Percentiles rank a stretch among this genome's conserved stretches.
Evolutionary conservation across 2,113 vertebrate genomes (phyloP).

Genomic region (Amblyornis subalaris): DNA sequence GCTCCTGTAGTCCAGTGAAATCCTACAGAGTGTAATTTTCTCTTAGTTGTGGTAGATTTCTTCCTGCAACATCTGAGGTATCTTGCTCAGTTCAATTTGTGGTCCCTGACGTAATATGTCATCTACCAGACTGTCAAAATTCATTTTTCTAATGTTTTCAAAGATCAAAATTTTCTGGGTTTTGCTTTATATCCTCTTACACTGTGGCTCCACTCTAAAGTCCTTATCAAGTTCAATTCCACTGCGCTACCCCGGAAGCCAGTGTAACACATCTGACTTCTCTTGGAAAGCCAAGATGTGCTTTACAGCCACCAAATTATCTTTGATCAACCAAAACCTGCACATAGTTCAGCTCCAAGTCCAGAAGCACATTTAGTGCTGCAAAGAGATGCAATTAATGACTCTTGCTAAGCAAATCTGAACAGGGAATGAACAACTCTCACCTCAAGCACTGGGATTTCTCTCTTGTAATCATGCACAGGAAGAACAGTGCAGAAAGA

Average conservation of each 20-base stretch:
- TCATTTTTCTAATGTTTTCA: not conserved
- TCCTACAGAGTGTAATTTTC: not conserved
- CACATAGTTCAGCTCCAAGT: not conserved
- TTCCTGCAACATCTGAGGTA: not conserved
- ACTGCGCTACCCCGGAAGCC: no score
- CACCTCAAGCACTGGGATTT: not conserved
- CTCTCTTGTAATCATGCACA: rapidly evolving
- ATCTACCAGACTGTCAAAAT: not conserved
- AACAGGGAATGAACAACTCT: not conserved
- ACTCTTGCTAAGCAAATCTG: not conserved
- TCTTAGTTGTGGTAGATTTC: not conserved
- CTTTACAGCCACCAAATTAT: not conserved
- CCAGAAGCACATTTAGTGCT: not conserved
- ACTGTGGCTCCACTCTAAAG: no score
- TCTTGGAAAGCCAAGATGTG: not conserved
- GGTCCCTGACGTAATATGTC: not conserved
- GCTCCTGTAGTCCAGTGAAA: not conserved
- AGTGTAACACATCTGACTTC: not conserved
- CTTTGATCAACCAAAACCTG: not conserved
- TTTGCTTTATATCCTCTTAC: not conserved
- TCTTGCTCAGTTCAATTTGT: not conserved
- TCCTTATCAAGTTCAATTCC: rapidly evolving
- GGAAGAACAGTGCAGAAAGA: not conserved
- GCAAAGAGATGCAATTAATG: not conserved
- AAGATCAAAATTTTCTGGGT: not conserved